Conservation (phyloP, 2,888 invertebrate genomes). For the Chalcis sispes region DNA sequence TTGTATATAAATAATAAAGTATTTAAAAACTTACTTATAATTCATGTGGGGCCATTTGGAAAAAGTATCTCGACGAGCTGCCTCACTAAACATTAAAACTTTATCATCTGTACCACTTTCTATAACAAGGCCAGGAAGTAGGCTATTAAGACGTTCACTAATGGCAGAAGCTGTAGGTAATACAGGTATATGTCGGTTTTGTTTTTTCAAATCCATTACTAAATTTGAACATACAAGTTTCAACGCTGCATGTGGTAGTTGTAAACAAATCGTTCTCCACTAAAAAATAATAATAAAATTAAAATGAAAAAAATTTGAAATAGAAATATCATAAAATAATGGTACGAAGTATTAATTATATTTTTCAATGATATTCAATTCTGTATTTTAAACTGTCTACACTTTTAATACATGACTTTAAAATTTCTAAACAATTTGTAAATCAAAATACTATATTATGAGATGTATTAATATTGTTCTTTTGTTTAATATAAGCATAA, state of each 20-base stretch:
- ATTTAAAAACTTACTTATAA: constrained; percentile 84
- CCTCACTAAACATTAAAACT: constrained; percentile 92
- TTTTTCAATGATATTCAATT: too few relatives aligned
- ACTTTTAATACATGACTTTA: too few relatives aligned
- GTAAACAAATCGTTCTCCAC: constrained; percentile 94
- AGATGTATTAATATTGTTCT: too few relatives aligned
- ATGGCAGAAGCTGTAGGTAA: constrained; percentile 93
- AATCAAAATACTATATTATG: too few relatives aligned
- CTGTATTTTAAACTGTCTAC: too few relatives aligned
- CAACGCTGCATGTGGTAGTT: constrained; percentile 86
- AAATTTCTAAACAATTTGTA: too few relatives aligned
- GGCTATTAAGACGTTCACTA: constrained; percentile 89
- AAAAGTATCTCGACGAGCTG: constrained; percentile 92
- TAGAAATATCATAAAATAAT: constrained; percentile 15
- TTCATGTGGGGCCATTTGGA: constrained; percentile 97
- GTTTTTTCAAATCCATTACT: constrained; percentile 88
- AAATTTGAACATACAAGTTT: constrained; percentile 88
- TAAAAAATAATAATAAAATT: constrained; percentile 75
- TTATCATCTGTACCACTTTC: constrained; percentile 77
- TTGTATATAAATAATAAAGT: constrained; percentile 11
- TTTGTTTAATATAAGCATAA: too few relatives aligned
- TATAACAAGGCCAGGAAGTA: constrained; percentile 79
- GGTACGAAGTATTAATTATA: constrained; percentile 25
- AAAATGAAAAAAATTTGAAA: background rate
- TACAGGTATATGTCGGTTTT: constrained; percentile 90